Base-by-base conservation (phyloP, 2,888 invertebrate genomes). In the Panzeria rudis region DNA sequence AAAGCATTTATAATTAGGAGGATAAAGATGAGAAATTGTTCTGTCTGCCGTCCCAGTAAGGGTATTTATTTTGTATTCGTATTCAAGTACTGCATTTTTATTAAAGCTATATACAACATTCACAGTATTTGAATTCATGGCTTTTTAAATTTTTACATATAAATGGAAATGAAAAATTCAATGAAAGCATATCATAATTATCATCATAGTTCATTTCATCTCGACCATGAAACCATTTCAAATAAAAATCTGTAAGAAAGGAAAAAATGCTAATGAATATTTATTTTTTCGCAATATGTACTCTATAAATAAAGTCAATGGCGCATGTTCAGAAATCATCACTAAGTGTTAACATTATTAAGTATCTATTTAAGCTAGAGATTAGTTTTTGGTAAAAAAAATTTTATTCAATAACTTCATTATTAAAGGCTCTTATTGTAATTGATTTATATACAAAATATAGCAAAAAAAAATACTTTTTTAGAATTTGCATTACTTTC, bases 81-180 rank as follows among this genome's bases (percentile, higher is more conserved):
- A 69, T 54, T 77, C 77, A 62, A 61, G 69, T 54, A 84, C 54
- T 73, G 72, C 44, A 44, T 44, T 69, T 29, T 44, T 69, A 62
- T 84, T 68, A 72, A 73, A 73, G 61, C 56, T 71, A 81, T 73
- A 69, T 61, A 61, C 62, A 52, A 84, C 23, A 72, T 78, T 81
- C 23, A 61, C 54, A 77, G 73, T 73, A 62, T 73, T 73, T 54
- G 72, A 81, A 64, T 69, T 81, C 84, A 84, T 84, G 47, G 66
- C 72, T 76, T 38, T 66, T 79, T 13, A 9, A 79, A 25, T 52
- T 35, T 68, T 79, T 61, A 77, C 61, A 61, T n/a, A 68, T 80
- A 61, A 32, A 71, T 52, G 64, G 62, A 41, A 66, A 35, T 66
- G 15, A 47, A 52, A 68, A 61, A 44, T 15, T 62, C n/a, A 44